Percentiles rank a stretch among this genome's conserved stretches.
Conservation (phyloP, 2,113 vertebrate genomes). For the Oncorhynchus tshawytscha region DNA sequence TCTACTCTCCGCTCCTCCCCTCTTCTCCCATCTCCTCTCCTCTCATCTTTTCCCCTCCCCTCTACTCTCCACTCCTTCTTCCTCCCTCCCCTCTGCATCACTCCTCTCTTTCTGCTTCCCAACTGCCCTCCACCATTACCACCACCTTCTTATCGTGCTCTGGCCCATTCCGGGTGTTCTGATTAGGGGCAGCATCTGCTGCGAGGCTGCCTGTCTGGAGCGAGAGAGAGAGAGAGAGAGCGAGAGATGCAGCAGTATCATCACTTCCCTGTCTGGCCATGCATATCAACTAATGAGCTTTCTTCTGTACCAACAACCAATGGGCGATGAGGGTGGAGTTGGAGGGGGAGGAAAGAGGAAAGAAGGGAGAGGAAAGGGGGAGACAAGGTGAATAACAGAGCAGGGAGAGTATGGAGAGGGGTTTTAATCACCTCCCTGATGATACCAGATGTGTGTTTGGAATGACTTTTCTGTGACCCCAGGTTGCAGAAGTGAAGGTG, state of each 20-base stretch:
- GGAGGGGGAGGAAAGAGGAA: neutral
- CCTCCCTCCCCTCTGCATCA: neutral
- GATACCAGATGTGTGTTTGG: neutral
- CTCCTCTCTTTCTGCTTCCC: neutral
- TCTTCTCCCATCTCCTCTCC: too few species aligned
- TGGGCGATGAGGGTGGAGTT: neutral
- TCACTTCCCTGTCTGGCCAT: neutral
- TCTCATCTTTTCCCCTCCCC: neutral
- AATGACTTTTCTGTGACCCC: conserved; percentile 35
- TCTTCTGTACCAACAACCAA: neutral
- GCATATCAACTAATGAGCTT: conserved; percentile 2
- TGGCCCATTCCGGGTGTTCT: neutral
- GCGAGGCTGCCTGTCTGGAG: neutral
- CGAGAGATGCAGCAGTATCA: neutral
- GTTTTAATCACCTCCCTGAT: conserved; percentile 4
- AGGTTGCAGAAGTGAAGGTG: neutral
- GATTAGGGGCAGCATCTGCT: neutral
- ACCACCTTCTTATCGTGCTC: neutral
- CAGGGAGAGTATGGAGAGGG: neutral
- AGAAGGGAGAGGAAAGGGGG: neutral
- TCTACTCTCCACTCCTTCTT: neutral
- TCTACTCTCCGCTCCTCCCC: too few species aligned
- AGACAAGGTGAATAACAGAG: conserved; percentile 4
- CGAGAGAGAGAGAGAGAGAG: too few species aligned
- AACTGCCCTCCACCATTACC: neutral